Evolutionary conservation across 2,113 vertebrate genomes (phyloP).

Genomic region (Gallinago paraguaiae): DNA sequence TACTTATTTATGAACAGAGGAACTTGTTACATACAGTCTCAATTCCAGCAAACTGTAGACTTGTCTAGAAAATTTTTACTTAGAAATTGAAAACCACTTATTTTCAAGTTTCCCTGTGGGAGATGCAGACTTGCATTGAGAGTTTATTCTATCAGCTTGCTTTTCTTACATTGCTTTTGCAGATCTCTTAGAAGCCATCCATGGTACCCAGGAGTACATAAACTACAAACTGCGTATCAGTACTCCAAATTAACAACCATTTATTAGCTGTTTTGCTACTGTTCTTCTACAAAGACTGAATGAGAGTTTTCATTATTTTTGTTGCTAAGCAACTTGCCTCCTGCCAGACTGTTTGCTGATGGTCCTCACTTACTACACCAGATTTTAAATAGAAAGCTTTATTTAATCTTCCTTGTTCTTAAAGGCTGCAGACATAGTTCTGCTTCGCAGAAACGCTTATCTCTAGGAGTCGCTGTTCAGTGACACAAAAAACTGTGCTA

Average conservation of each 20-base stretch:
- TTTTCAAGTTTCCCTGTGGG: background rate
- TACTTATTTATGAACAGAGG: conserved; percentile 41
- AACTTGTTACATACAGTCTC: conserved; percentile 59
- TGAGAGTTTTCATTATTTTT: conserved; percentile 25
- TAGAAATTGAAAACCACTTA: background rate
- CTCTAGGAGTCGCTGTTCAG: background rate
- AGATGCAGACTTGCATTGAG: background rate
- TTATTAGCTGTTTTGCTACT: background rate
- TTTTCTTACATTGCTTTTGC: background rate
- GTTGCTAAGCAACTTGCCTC: conserved; percentile 81
- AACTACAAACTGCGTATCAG: background rate
- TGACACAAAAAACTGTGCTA: background rate
- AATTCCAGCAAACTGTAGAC: conserved; percentile 73
- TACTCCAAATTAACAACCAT: background rate
- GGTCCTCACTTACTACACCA: conserved; percentile 65
- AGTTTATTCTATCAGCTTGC: background rate
- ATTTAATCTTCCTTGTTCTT: background rate
- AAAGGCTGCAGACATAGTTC: background rate
- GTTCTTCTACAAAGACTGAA: background rate
- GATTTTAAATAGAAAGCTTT: conserved; percentile 10
- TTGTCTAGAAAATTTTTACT: background rate
- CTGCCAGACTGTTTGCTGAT: conserved; percentile 63
- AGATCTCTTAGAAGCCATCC: background rate
- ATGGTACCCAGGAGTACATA: background rate
- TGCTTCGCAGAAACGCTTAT: background rate